These are phyloP conservation scores for Argentina silus DNA, from an alignment of 2,797 vertebrate genomes.

Conservation along the genomic window DNA sequence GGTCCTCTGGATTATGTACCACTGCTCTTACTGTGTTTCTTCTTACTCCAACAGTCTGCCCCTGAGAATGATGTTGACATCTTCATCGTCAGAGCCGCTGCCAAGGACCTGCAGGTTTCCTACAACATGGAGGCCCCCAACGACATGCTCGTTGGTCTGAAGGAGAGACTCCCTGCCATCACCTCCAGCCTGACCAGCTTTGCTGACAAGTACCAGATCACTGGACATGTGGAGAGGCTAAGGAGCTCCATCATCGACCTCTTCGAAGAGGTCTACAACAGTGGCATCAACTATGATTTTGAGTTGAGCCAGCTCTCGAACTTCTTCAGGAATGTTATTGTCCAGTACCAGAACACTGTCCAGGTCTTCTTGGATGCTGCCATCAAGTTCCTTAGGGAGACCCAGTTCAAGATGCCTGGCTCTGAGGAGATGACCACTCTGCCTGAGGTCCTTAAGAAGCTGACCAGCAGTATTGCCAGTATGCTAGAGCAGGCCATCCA, in stretches of 20 bases:
- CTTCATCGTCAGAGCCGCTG: constrained; percentile 72
- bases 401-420: constrained; percentile 79
- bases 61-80: constrained; percentile 81
- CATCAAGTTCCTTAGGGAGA: constrained; percentile 78
- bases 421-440: constrained; percentile 69
- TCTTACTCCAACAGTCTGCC: constrained; percentile 73
- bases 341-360: constrained; percentile 62
- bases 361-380: constrained; percentile 74
- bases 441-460: constrained; percentile 72
- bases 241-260: constrained; percentile 65
- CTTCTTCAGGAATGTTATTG: constrained; percentile 67
- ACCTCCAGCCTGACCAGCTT: constrained; percentile 70
- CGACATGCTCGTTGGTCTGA: constrained; percentile 75
- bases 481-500: constrained; percentile 62
- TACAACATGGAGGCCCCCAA: constrained; percentile 80
- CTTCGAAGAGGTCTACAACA: constrained; percentile 64
- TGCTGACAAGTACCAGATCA: constrained; percentile 78
- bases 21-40: constrained; percentile 5
- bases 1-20: no score
- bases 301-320: constrained; percentile 73
- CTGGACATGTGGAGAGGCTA: constrained; percentile 68
- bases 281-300: constrained; percentile 56
- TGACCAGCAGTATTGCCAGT: constrained; percentile 56
- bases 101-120: constrained; percentile 72
- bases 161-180: constrained; percentile 76